Base-by-base conservation (phyloP, 2,888 invertebrate species). In the Cataglyphis livida region DNA sequence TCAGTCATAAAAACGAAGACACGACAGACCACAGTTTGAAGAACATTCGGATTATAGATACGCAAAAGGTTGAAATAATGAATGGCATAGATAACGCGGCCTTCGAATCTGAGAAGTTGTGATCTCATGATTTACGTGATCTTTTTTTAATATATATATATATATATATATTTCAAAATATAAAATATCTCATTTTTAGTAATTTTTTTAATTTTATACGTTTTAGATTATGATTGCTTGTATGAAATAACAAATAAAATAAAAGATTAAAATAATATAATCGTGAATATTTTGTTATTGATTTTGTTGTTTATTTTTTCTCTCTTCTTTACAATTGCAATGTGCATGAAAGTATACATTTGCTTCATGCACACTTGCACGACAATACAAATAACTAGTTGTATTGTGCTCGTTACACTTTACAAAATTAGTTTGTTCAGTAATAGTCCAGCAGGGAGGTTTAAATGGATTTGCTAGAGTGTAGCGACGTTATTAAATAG, bases 61-160 rank as follows among this genome's bases (percentile, higher is more conserved):
- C 61, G 92, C 95, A 86, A 41, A 95, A 95, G 91, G 95, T 95
- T 95, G 82, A 79, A 41, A 74, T 83, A 57, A 82, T 81, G 70
- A 88, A 86, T 94, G 94, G 94, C 92, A 94, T 95, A 57, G 93
- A 93, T 18, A 95, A 95, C 88, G 91, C 94, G 44, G 95, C 94
- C 68, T 95, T 95, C 87, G 94, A 95, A 88, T 92, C 93, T 76
- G 95, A 95, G 85, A 90, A 85, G 74, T 89, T 92, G 82, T 92
- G 89, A 92, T 59, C 57, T 79, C 71, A 70, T 21, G 68, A 78
- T 70, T 74, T 74, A 75, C 65, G 74, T 75, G 74, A 64, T 75
- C 21, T 35, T 64, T 75, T 35, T 70, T 57, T 57, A 44, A 41
- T 6, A 35, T 35, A 35, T 35, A 35, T 35, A 32, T 32, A 32